These are phyloP conservation scores for Okamejei kenojei DNA, from an alignment of 2,797 vertebrate genomes.

Conservation along the genomic window DNA sequence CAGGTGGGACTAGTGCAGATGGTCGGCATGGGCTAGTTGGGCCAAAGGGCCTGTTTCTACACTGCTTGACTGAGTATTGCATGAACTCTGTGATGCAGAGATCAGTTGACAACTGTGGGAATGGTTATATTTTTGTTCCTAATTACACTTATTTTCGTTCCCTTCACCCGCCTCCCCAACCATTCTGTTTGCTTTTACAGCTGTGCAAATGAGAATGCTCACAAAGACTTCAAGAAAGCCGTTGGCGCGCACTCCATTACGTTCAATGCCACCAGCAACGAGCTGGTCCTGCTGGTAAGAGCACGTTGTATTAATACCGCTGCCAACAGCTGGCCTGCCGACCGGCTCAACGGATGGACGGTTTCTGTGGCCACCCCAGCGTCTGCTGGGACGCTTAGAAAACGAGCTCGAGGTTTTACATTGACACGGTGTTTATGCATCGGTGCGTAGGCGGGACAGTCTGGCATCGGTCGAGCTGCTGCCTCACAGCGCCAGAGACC, in stretches of 20 bases:
- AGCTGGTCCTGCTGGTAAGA: slow-evolving; percentile 81
- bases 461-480: no score
- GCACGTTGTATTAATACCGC: background rate
- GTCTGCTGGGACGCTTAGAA: background rate
- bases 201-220: slow-evolving; percentile 76
- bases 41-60: no score
- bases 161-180: background rate
- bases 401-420: background rate
- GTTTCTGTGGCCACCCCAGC: background rate
- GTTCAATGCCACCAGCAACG: slow-evolving; percentile 67
- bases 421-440: background rate
- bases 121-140: background rate
- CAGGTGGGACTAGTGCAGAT: no score
- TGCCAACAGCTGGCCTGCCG: no score
- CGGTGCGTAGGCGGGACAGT: no score
- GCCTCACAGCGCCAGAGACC: no score
- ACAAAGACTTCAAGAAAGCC: slow-evolving; percentile 91
- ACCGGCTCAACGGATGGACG: no score
- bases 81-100: no score
- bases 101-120: background rate
- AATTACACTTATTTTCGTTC: background rate
- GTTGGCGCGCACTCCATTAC: slow-evolving; percentile 84
- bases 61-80: no score
- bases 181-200: slow-evolving; percentile 51
- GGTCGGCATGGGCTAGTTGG: no score